Percentiles rank a stretch among this genome's conserved stretches.
These are phyloP conservation scores for Patella caerulea DNA, from an alignment of 2,888 invertebrate genomes.

Conservation along the genomic window DNA sequence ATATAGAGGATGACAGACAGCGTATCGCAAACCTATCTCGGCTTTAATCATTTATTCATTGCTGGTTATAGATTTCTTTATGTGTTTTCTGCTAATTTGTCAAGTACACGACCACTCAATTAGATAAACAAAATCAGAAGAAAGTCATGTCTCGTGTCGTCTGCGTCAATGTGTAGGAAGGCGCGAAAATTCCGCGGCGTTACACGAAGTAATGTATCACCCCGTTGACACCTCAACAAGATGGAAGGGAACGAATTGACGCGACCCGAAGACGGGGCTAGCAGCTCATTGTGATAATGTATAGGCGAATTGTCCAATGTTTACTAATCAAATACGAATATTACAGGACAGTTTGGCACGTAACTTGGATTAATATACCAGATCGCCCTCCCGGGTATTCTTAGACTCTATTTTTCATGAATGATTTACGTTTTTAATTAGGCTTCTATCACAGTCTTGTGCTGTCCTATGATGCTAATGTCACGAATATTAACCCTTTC, in stretches of 20 bases:
- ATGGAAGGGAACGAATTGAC: background rate
- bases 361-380: slow-evolving; percentile 1
- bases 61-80: slow-evolving; percentile 11
- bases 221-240: background rate
- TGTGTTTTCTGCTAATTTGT: slow-evolving; percentile 4
- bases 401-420: background rate
- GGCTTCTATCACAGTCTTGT: background rate
- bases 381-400: background rate
- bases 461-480: background rate
- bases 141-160: background rate
- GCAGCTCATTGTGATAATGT: slow-evolving; percentile 2
- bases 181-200: background rate
- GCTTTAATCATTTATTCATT: background rate
- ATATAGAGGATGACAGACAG: no score
- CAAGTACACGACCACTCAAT: slow-evolving; percentile 13
- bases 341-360: background rate
- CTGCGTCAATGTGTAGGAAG: slow-evolving; percentile 4
- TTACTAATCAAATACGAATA: slow-evolving; percentile 4
- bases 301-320: background rate
- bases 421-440: background rate
- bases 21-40: no score
- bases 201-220: background rate
- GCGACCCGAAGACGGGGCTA: slow-evolving; percentile 8
- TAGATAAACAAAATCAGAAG: slow-evolving; percentile 3
- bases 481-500: background rate